phyloP scores from a whole-genome alignment of 2,888 invertebrate genomes.

The Agriopis marginaria region DNA sequence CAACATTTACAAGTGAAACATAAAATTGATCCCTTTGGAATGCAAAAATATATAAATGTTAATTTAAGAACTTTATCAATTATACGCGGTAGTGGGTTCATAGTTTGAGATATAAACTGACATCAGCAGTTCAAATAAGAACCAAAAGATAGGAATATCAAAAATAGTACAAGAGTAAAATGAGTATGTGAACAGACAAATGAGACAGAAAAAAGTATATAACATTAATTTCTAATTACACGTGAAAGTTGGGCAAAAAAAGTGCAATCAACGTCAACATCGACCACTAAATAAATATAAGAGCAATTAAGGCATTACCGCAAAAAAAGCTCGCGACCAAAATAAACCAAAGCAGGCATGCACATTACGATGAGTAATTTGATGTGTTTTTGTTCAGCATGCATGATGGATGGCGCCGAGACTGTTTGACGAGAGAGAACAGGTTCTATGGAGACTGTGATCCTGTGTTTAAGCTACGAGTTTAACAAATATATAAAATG shows the following conservation, averaged over 20 bases:
- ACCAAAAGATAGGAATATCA: background rate
- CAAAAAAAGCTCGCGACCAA: slow-evolving; percentile 34
- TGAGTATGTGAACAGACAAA: background rate
- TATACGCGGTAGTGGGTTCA: too few species aligned
- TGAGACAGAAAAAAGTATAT: background rate
- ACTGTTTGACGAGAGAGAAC: slow-evolving; percentile 68
- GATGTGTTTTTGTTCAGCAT: slow-evolving; percentile 65
- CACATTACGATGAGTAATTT: slow-evolving; percentile 68
- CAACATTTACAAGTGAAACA: too few species aligned
- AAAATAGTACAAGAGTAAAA: background rate
- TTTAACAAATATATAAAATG: background rate
- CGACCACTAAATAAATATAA: slow-evolving; percentile 29
- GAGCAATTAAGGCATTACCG: slow-evolving; percentile 28
- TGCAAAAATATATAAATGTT: too few species aligned
- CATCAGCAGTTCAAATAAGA: too few species aligned
- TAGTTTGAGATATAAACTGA: too few species aligned
- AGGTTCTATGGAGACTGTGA: slow-evolving; percentile 55
- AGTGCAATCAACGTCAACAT: slow-evolving; percentile 25
- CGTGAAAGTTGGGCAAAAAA: slow-evolving; percentile 23
- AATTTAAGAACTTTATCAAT: too few species aligned
- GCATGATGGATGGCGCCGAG: slow-evolving; percentile 70
- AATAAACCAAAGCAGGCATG: slow-evolving; percentile 32
- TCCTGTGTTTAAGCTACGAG: slow-evolving; percentile 48
- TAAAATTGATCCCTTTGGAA: too few species aligned
- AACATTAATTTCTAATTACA: slow-evolving; percentile 9